A percentile compares a stretch with the other conserved stretches of the same genome.
These are phyloP conservation scores for Echeneis naucrates DNA, from an alignment of 2,797 vertebrate species.

Conservation along the genomic window DNA sequence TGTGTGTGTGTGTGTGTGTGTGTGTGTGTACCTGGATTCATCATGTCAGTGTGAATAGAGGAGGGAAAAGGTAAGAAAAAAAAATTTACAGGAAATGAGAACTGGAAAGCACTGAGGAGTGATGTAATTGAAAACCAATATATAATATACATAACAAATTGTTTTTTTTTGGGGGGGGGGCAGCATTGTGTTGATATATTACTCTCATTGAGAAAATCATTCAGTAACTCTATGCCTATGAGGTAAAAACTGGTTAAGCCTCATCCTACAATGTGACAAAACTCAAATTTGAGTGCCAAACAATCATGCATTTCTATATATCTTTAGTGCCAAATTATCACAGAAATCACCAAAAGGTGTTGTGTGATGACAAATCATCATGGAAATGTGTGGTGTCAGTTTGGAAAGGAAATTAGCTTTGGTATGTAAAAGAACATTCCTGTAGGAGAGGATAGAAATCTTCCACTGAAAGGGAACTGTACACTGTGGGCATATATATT, in stretches of 20 bases:
- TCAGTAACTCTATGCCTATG: neutral
- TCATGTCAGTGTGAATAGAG: slow-evolving; percentile 22
- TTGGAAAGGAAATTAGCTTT: slow-evolving; percentile 13
- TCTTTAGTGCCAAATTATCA: slow-evolving; percentile 5
- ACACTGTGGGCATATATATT: neutral
- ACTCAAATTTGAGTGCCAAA: slow-evolving; percentile 33
- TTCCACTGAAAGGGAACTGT: neutral
- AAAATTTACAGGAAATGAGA: neutral
- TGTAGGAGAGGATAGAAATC: neutral
- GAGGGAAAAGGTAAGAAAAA: neutral
- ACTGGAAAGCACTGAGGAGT: neutral
- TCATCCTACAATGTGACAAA: slow-evolving; percentile 25
- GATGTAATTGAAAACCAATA: neutral
- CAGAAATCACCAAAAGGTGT: slow-evolving; percentile 17
- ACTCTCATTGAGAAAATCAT: neutral
- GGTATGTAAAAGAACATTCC: slow-evolving; percentile 1
- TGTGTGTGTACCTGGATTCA: slow-evolving; percentile 37
- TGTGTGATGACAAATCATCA: slow-evolving; percentile 27
- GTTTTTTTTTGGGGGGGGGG: too few species aligned
- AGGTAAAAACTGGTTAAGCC: slow-evolving; percentile 24
- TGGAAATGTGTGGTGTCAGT: slow-evolving; percentile 16
- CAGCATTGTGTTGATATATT: neutral
- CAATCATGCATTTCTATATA: slow-evolving; percentile 7
- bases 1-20: slow-evolving; percentile 3
- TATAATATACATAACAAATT: neutral